Conservation (phyloP, 1,140 invertebrate species). For the Drosophila orosa region DNA sequence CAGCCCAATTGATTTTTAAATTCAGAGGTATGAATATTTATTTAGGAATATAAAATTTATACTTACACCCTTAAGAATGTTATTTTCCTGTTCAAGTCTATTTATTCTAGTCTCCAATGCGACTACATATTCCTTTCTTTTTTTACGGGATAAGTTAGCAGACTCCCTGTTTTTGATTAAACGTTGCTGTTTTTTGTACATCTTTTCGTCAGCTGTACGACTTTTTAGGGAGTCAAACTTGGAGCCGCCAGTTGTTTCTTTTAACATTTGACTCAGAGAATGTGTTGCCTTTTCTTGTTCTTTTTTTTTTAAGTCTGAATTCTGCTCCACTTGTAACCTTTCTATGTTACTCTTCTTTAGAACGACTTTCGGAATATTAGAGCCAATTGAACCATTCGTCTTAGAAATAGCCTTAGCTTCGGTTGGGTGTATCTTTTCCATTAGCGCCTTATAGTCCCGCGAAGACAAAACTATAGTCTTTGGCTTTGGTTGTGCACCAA, state of each 20-base stretch:
- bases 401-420: constrained; percentile 55
- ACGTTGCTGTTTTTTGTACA: constrained; percentile 92
- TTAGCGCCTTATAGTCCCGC: constrained; percentile 85
- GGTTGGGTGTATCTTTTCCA: constrained; percentile 84
- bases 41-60: background rate
- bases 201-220: constrained; percentile 85
- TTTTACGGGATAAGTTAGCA: constrained; percentile 94
- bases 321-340: background rate
- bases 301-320: background rate
- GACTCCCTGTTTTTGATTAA: constrained; percentile 97
- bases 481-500: constrained; percentile 33
- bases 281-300: background rate
- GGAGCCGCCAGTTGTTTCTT: background rate
- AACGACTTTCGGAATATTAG: constrained; percentile 75
- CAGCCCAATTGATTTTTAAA: too few relatives aligned
- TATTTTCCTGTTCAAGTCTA: constrained; percentile 90
- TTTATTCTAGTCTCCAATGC: constrained; percentile 90
- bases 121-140: constrained; percentile 95
- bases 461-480: constrained; percentile 85
- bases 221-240: constrained; percentile 33
- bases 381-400: constrained; percentile 34
- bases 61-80: constrained; percentile 89
- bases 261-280: constrained; percentile 1
- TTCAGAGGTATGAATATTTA: background rate
- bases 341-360: constrained; percentile 79